Evolutionary conservation across 2,888 invertebrate genomes (phyloP), one percentile per base, ranked within the genome.

Genomic region (Leptura quadrifasciata): DNA sequence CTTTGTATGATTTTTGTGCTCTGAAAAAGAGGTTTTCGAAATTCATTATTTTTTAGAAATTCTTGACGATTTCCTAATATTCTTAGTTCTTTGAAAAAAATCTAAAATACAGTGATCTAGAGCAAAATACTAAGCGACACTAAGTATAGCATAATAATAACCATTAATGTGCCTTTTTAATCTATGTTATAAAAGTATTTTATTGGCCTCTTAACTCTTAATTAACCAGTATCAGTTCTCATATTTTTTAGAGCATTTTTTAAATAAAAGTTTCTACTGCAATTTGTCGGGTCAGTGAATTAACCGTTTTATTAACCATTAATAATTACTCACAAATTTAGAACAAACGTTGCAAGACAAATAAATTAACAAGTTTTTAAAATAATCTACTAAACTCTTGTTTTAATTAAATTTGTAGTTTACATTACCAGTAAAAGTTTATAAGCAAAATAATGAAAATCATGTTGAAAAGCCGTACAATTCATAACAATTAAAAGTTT

Each of bases 401-500:
- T 39, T 69, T 39, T 39, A 58, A 69, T 69, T 69, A 69, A 69
- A 58, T 69, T 27, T 35, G 58, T 27, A 58, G 69, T 68, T 68
- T 60, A 31, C 31, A 24, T 52, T 52, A 27, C 24, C 18, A 57
- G 20, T 52, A 65, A 65, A 69, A 63, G 58, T 18, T 57, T 57
- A 69, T 69, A 57, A 57, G 68, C 65, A 69, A 72, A 72, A 72
- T 63, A 67, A 72, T 60, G 68, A 64, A 75, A 54, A 52, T 27
- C 31, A 27, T 58, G 20, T 63, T 52, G 47, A 58, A 35, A 77
- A 75, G 39, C 72, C 63, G 47, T 69, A 67, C 70, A 67, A 76
- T 76, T 79, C 78, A 76, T 76, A 79, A 76, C 71, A 76, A 72
- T 76, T 76, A 75, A 79, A 76, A 68, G 75, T 79, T 79, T 79